These are phyloP conservation scores for Salpingus planirostris DNA, from an alignment of 2,888 invertebrate genomes.

Conservation along the genomic window DNA sequence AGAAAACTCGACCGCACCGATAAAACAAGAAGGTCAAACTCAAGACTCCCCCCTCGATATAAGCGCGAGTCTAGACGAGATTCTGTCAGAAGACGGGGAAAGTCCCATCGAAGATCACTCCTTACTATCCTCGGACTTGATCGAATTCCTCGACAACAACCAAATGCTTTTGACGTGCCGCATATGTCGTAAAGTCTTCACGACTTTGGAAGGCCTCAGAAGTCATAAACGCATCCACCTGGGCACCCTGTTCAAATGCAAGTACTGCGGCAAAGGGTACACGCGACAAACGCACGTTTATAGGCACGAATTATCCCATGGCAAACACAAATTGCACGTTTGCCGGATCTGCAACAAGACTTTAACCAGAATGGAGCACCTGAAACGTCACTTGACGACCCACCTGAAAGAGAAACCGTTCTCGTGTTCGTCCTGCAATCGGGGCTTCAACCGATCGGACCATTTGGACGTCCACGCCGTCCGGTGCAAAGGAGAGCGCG, in stretches of 20 bases:
- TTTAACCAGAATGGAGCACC: slow-evolving; percentile 36
- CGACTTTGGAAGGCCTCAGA: slow-evolving; percentile 35
- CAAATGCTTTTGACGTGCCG: slow-evolving; percentile 36
- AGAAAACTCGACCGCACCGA: too few relatives aligned
- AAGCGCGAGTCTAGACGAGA: too few relatives aligned
- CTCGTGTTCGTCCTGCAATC: slow-evolving; percentile 36
- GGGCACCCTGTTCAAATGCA: slow-evolving; percentile 38
- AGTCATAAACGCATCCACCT: slow-evolving; percentile 35
- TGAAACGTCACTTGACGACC: slow-evolving; percentile 38
- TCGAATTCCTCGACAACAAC: slow-evolving; percentile 37
- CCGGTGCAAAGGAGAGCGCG: slow-evolving; percentile 40
- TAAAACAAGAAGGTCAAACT: slow-evolving; percentile 29
- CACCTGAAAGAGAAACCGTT: slow-evolving; percentile 40
- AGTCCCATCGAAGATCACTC: too few relatives aligned
- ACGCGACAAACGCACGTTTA: slow-evolving; percentile 36
- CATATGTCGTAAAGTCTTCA: slow-evolving; percentile 36
- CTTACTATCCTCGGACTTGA: too few relatives aligned
- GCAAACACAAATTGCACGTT: slow-evolving; percentile 36
- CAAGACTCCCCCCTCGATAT: slow-evolving; percentile 22
- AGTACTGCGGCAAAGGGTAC: slow-evolving; percentile 38
- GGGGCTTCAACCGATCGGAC: slow-evolving; percentile 39
- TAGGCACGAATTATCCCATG: slow-evolving; percentile 36
- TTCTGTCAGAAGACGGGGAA: too few relatives aligned
- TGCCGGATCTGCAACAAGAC: slow-evolving; percentile 41
- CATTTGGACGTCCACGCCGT: slow-evolving; percentile 36